These are phyloP conservation scores for Lepidurus couesii DNA, from an alignment of 1,140 invertebrate species.

Conservation along the genomic window DNA sequence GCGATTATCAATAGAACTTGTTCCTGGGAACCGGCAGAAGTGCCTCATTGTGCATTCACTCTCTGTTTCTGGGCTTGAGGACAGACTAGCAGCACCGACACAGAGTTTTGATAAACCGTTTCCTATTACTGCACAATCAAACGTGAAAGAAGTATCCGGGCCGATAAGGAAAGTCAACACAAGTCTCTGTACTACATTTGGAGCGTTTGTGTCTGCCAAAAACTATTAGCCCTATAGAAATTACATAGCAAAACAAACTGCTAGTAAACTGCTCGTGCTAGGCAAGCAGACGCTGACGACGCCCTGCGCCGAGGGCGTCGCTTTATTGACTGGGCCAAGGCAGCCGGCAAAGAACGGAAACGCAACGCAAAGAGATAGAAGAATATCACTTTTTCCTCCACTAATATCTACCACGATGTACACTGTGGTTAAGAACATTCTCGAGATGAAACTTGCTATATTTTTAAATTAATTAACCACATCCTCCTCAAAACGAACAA, in stretches of 20 bases:
- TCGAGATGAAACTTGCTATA: no score
- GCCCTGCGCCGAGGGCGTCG: conserved; percentile 16
- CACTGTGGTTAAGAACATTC: background rate
- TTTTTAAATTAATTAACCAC: no score
- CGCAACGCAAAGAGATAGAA: background rate
- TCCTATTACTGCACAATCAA: no score
- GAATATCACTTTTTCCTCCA: background rate
- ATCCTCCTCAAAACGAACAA: no score
- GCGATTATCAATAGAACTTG: background rate
- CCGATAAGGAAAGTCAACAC: background rate
- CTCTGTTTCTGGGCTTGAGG: background rate
- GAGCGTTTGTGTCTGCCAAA: background rate
- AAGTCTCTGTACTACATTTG: background rate
- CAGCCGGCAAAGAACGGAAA: background rate
- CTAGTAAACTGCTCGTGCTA: background rate
- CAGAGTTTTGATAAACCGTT: no score
- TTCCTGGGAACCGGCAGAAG: background rate
- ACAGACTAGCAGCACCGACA: no score
- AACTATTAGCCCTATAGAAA: background rate
- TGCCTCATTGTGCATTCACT: conserved; percentile 1
- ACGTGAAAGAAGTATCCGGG: no score
- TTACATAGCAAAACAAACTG: background rate
- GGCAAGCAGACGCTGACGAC: background rate
- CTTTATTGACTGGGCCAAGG: conserved; percentile 14
- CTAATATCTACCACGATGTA: background rate